Evolutionary conservation across 2,797 vertebrate genomes (phyloP).

Genomic region (Sorex maritimensis): DNA sequence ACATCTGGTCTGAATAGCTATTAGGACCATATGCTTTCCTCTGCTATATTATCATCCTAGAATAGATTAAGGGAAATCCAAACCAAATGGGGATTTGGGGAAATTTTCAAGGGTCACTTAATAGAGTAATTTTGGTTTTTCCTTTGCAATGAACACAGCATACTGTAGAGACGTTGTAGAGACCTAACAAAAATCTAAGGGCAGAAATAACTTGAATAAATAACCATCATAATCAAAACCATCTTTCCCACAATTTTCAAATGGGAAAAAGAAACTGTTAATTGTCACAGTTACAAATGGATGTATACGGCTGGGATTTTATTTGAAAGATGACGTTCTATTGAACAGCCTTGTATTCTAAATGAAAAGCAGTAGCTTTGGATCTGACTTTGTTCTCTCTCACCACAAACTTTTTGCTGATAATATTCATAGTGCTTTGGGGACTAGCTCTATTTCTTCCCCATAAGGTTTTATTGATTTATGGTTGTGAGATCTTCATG

Average conservation of each 20-base stretch:
- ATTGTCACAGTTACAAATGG: constrained; percentile 85
- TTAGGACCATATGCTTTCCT: constrained; percentile 90
- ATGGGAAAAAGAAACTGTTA: constrained; percentile 81
- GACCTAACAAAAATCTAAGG: constrained; percentile 64
- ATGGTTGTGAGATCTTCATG: constrained; percentile 37
- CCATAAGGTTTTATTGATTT: constrained; percentile 79
- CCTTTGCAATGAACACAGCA: constrained; percentile 71
- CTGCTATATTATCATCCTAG: constrained; percentile 87
- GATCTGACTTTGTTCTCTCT: constrained; percentile 59
- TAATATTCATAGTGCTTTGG: constrained; percentile 68
- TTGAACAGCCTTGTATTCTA: constrained; percentile 80
- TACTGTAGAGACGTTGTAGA: constrained; percentile 42
- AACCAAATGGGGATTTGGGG: constrained; percentile 91
- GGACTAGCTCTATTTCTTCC: constrained; percentile 76
- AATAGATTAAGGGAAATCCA: constrained; percentile 90
- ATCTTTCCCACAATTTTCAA: constrained; percentile 76
- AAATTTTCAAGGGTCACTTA: constrained; percentile 91
- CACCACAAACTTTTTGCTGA: constrained; percentile 37
- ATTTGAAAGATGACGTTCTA: constrained; percentile 72
- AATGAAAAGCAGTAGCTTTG: constrained; percentile 85
- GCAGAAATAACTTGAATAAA: constrained; percentile 87
- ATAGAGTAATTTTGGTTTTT: constrained; percentile 90
- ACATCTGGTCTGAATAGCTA: constrained; percentile 92
- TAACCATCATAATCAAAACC: constrained; percentile 50
- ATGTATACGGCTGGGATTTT: constrained; percentile 83